phyloP scores from a whole-genome alignment of 2,888 invertebrate species.

The Parnassius apollo region DNA sequence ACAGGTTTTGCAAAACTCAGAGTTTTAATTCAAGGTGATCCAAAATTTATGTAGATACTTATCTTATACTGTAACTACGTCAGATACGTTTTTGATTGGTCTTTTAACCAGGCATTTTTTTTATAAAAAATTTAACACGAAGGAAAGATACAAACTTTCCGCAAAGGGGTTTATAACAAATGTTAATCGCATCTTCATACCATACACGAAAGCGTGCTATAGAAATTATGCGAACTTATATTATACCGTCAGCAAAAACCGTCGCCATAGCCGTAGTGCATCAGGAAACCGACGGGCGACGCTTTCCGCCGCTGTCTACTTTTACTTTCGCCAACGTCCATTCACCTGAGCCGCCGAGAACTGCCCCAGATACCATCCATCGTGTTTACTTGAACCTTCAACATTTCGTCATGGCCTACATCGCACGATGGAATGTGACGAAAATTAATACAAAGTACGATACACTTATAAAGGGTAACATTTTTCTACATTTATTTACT shows the following conservation, averaged over 20 bases:
- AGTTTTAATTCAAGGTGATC: too few relatives aligned
- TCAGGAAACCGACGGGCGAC: conserved; percentile 50
- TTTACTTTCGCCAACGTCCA: conserved; percentile 71
- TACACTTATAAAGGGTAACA: conserved; percentile 5
- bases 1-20: too few relatives aligned
- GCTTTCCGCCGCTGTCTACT: conserved; percentile 58
- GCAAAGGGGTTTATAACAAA: too few relatives aligned
- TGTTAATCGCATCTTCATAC: background rate
- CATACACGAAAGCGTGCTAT: conserved; percentile 3
- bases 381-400: conserved; percentile 34
- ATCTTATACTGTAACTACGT: too few relatives aligned
- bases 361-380: conserved; percentile 38
- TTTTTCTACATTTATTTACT: conserved; percentile 3
- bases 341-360: conserved; percentile 58
- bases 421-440: conserved; percentile 19
- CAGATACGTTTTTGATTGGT: too few relatives aligned
- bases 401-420: conserved; percentile 27
- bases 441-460: conserved; percentile 23
- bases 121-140: too few relatives aligned
- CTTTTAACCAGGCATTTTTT: too few relatives aligned
- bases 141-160: too few relatives aligned
- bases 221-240: background rate
- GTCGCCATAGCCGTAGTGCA: conserved; percentile 27
- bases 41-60: too few relatives aligned
- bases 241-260: conserved; percentile 13